phyloP scores from a whole-genome alignment of 2,888 invertebrate genomes.

The Leucoma salicis region DNA sequence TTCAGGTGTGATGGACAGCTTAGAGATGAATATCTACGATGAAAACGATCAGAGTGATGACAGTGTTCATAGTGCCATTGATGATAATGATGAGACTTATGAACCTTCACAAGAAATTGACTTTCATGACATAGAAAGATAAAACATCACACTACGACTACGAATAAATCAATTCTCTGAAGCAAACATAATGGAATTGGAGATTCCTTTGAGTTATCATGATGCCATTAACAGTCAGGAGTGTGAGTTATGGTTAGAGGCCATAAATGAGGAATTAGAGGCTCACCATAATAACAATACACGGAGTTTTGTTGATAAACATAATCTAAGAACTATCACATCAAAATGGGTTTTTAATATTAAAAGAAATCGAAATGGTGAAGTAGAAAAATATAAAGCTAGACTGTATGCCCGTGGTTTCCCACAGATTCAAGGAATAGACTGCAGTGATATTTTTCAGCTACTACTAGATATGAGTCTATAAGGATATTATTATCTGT shows the following conservation, averaged over 20 bases:
- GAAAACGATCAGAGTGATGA: neutral
- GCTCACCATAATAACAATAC: neutral
- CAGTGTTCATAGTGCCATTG: neutral
- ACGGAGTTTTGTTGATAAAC: neutral
- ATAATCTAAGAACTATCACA: neutral
- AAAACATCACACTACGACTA: neutral
- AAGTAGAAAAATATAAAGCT: slow-evolving; percentile 10
- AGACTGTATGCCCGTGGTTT: slow-evolving; percentile 9
- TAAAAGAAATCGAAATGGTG: slow-evolving; percentile 2
- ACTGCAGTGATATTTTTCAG: slow-evolving; percentile 2
- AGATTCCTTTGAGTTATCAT: neutral
- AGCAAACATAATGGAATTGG: neutral
- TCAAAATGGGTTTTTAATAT: slow-evolving; percentile 1
- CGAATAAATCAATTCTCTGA: neutral
- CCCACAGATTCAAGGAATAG: neutral
- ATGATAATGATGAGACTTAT: neutral
- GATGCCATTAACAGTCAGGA: neutral
- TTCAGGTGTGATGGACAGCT: too few relatives aligned
- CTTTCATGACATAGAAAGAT: neutral
- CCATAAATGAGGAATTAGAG: slow-evolving; percentile 26
- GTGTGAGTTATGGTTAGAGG: slow-evolving; percentile 1
- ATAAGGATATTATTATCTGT: slow-evolving; percentile 2
- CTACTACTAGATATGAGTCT: slow-evolving; percentile 6
- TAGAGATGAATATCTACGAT: neutral
- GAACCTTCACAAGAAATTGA: neutral